Conservation (phyloP, 1,140 invertebrate genomes). For the Bombus superbus region DNA sequence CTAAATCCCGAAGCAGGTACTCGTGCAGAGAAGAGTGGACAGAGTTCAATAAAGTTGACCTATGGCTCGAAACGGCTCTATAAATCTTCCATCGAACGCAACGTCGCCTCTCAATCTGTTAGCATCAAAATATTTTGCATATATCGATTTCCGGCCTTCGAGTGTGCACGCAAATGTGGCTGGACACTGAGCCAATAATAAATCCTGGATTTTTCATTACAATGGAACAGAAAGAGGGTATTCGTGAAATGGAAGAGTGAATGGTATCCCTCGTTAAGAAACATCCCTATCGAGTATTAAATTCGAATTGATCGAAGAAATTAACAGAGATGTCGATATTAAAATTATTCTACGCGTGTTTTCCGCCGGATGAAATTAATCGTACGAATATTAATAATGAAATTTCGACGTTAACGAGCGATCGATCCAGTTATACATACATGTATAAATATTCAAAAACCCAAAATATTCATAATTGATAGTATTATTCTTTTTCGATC, state of each 20-base stretch:
- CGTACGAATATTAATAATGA: background rate
- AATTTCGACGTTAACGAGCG: background rate
- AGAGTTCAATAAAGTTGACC: slow-evolving; percentile 67
- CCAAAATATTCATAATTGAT: no score
- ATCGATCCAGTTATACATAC: no score
- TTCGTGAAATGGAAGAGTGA: background rate
- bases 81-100: slow-evolving; percentile 67
- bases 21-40: slow-evolving; percentile 21
- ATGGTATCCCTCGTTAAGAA: background rate
- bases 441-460: no score
- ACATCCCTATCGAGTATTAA: background rate
- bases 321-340: background rate
- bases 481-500: no score
- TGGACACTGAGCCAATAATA: slow-evolving; percentile 52
- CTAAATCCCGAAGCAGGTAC: background rate
- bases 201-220: slow-evolving; percentile 62
- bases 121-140: slow-evolving; percentile 71
- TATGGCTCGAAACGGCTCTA: slow-evolving; percentile 48
- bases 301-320: background rate
- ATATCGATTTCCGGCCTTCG: slow-evolving; percentile 61
- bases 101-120: slow-evolving; percentile 65
- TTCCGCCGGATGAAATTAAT: background rate
- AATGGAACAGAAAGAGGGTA: background rate
- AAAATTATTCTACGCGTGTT: background rate
- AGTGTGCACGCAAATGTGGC: slow-evolving; percentile 38